Evolutionary conservation across 2,113 vertebrate genomes (phyloP).

Genomic region (Cardinalis cardinalis): DNA sequence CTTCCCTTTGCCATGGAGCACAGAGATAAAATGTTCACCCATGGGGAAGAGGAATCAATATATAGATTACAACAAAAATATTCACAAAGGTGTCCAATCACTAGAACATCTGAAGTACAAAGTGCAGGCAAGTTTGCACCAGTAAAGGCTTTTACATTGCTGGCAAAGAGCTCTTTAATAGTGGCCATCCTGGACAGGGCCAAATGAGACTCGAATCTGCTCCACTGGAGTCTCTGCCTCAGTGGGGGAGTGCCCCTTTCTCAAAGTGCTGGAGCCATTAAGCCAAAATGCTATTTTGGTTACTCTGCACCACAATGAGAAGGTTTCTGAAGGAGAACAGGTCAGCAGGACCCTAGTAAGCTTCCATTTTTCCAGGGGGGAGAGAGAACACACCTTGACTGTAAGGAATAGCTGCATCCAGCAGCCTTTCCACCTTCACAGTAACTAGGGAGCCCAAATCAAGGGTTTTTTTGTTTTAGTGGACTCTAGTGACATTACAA

Average conservation of each 20-base stretch:
- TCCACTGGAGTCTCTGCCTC: not conserved
- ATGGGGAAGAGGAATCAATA: not conserved
- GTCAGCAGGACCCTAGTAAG: not conserved
- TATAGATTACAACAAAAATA: constrained; percentile 1
- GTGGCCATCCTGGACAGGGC: not conserved
- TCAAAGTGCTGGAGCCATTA: not conserved
- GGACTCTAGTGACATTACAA: not conserved
- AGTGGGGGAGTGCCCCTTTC: not conserved
- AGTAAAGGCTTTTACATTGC: not conserved
- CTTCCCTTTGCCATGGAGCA: not conserved
- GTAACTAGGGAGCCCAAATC: not conserved
- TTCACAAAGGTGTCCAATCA: not conserved
- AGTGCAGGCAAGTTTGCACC: not conserved
- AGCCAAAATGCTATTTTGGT: not conserved
- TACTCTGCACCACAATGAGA: not conserved
- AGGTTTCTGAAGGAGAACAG: not conserved
- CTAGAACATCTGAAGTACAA: not conserved
- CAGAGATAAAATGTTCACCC: not conserved
- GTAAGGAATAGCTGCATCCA: not conserved
- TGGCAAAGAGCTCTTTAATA: not conserved
- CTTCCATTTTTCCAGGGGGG: not conserved
- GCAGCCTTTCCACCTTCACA: not conserved
- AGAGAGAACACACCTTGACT: not conserved
- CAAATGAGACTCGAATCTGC: not conserved
- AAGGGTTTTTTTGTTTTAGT: not conserved